Percentiles rank a stretch among this genome's conserved stretches.
Conservation (phyloP, 2,113 vertebrate genomes). For the Prionailurus bengalensis region DNA sequence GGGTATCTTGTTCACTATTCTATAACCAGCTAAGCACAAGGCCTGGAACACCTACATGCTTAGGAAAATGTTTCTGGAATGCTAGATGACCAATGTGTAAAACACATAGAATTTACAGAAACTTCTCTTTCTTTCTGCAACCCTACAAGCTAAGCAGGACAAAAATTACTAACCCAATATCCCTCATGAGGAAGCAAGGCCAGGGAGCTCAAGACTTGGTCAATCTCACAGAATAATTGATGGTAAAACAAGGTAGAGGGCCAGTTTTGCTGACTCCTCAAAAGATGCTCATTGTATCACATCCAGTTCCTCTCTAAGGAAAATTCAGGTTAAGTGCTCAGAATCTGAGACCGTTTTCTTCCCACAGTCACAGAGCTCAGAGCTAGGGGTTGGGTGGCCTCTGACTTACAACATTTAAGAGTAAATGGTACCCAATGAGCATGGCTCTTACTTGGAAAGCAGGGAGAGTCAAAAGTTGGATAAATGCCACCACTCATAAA, state of each 20-base stretch:
- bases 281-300: background rate
- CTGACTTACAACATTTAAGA: background rate
- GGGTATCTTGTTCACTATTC: background rate
- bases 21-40: conserved; percentile 2
- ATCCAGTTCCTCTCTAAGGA: background rate
- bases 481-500: conserved; percentile 11
- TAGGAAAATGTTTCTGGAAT: background rate
- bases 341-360: background rate
- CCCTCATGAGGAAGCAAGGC: background rate
- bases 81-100: background rate
- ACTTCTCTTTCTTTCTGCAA: background rate
- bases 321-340: background rate
- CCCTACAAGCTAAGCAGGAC: background rate
- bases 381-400: background rate
- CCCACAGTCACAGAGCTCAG: background rate
- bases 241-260: background rate
- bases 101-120: background rate
- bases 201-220: background rate
- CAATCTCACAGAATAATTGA: background rate
- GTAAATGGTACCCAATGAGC: background rate
- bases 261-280: background rate
- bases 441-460: conserved; percentile 5
- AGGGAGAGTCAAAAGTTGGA: conserved; percentile 52
- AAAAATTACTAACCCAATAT: background rate
- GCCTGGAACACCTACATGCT: background rate